phyloP scores from a whole-genome alignment of 2,888 invertebrate species.

The Crossocerus cetratus region DNA sequence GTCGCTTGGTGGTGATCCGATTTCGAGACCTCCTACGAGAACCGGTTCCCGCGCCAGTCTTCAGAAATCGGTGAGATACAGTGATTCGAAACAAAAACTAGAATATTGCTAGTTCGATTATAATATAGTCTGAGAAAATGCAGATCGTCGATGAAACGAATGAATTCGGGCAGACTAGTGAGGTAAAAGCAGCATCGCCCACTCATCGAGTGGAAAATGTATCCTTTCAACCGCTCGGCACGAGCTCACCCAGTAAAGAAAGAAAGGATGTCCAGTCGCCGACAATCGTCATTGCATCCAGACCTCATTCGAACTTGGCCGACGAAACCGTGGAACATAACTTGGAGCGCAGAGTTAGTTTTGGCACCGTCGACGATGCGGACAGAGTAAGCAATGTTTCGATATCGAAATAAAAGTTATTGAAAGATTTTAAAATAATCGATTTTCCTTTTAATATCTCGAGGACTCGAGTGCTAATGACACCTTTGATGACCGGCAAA shows the following conservation, averaged over 20 bases:
- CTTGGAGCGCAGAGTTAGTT: conserved; percentile 1
- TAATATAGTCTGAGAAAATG: background rate
- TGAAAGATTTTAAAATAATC: background rate
- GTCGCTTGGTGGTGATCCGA: conserved; percentile 27
- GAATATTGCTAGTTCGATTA: background rate
- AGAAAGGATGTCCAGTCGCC: conserved; percentile 33
- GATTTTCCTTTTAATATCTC: conserved; percentile 28
- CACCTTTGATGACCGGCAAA: conserved; percentile 37
- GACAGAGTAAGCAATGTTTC: conserved; percentile 23
- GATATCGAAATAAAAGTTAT: too few relatives aligned
- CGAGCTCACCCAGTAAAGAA: conserved; percentile 15
- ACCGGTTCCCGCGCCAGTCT: conserved; percentile 27
- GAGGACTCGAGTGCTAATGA: conserved; percentile 38
- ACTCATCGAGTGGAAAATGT: conserved; percentile 29
- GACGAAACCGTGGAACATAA: conserved; percentile 35
- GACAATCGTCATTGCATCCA: conserved; percentile 59
- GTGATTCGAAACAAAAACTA: too few relatives aligned
- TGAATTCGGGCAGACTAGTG: conserved; percentile 19
- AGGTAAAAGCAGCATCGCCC: conserved; percentile 36
- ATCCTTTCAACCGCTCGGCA: conserved; percentile 18
- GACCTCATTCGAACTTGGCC: conserved; percentile 58
- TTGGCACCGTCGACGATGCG: conserved; percentile 18
- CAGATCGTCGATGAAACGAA: conserved; percentile 27
- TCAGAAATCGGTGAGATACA: conserved; percentile 36
- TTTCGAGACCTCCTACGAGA: conserved; percentile 30